Evolutionary conservation across 2,797 vertebrate genomes (phyloP).

Genomic region (Siniperca obscura): DNA sequence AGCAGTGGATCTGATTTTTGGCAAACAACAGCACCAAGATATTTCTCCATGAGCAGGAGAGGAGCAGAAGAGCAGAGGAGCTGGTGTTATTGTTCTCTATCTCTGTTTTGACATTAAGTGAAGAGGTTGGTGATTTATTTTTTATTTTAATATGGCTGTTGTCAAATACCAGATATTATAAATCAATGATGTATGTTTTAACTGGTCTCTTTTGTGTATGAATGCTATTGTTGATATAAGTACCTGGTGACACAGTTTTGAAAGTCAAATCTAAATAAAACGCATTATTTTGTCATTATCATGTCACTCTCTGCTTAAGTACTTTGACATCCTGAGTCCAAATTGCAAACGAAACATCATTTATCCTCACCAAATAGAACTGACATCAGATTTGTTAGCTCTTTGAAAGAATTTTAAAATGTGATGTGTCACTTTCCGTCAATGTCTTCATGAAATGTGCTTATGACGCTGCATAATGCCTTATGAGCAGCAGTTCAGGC

Average conservation of each 20-base stretch:
- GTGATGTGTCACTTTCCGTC: slow-evolving; percentile 64
- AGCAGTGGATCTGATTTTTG: neutral
- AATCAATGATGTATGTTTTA: slow-evolving; percentile 4
- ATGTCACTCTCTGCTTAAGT: slow-evolving; percentile 12
- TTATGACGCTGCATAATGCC: slow-evolving; percentile 52
- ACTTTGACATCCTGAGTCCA: slow-evolving; percentile 24
- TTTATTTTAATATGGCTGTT: neutral
- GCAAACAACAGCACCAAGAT: neutral
- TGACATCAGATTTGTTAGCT: slow-evolving; percentile 67
- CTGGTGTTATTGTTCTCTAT: slow-evolving; percentile 1
- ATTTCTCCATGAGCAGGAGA: neutral
- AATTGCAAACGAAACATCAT: slow-evolving; percentile 40
- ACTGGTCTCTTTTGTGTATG: neutral
- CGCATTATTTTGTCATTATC: neutral
- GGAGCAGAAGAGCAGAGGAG: neutral
- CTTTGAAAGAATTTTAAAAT: slow-evolving; percentile 63
- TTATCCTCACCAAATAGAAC: slow-evolving; percentile 57
- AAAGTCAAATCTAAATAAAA: slow-evolving; percentile 34
- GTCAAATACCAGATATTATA: neutral
- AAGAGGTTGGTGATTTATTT: neutral
- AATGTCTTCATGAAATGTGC: slow-evolving; percentile 52
- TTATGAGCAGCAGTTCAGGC: slow-evolving; percentile 60
- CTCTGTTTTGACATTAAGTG: slow-evolving; percentile 18
- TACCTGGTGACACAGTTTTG: slow-evolving; percentile 28
- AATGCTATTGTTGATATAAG: neutral